Conservation (phyloP, 2,113 vertebrate species). For the Bagarius yarrelli region DNA sequence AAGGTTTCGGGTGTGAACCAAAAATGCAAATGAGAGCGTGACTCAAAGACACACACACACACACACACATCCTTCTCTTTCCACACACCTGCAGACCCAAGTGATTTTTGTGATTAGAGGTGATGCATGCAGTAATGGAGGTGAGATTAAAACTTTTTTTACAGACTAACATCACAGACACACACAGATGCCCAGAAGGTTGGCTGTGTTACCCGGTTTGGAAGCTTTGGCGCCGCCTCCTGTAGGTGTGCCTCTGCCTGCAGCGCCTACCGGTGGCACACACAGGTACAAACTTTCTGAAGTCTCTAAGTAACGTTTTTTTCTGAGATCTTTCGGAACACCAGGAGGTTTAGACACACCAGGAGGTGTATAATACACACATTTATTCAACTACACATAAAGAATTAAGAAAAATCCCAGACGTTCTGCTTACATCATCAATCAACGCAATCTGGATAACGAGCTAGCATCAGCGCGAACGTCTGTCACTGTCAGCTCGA, state of each 20-base stretch:
- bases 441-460: background rate
- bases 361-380: too few relatives aligned
- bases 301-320: too few relatives aligned
- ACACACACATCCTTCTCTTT: background rate
- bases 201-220: slow-evolving; percentile 15
- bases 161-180: background rate
- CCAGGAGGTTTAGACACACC: too few relatives aligned
- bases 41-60: background rate
- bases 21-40: background rate
- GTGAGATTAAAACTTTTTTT: background rate
- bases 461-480: background rate
- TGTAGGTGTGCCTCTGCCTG: slow-evolving; percentile 9
- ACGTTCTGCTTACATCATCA: background rate
- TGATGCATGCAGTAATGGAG: background rate
- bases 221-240: slow-evolving; percentile 24
- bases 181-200: background rate
- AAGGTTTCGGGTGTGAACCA: slow-evolving; percentile 6
- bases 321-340: too few relatives aligned
- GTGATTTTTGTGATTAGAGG: background rate
- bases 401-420: too few relatives aligned
- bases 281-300: background rate
- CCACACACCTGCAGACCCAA: background rate
- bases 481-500: background rate
- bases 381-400: too few relatives aligned
- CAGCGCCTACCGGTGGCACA: slow-evolving; percentile 41